Percentiles rank a stretch among this genome's conserved stretches.
phyloP scores from a whole-genome alignment of 1,140 invertebrate species.

The Delia radicum region DNA sequence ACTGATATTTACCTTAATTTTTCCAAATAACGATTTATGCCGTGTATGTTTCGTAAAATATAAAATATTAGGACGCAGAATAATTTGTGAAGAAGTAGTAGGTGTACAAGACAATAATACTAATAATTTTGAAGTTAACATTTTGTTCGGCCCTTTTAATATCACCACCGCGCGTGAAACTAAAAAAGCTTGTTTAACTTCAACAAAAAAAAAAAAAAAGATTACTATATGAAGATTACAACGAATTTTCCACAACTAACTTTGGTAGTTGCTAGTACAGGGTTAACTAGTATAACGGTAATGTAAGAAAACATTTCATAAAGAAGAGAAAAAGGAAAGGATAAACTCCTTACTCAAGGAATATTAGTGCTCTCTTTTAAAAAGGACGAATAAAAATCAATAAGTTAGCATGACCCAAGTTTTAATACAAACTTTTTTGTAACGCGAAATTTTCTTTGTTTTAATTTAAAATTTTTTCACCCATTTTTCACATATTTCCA shows the following conservation, averaged over 20 bases:
- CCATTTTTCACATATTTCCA: background rate
- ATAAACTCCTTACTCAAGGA: no score
- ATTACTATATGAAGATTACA: no score
- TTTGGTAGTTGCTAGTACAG: no score
- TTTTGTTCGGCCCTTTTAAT: no score
- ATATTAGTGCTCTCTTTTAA: background rate
- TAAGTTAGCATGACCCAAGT: background rate
- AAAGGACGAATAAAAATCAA: background rate
- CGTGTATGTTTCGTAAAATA: background rate
- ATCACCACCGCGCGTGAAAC: no score
- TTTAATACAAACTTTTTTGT: background rate
- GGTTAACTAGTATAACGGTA: no score
- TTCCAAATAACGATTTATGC: background rate
- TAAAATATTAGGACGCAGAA: background rate
- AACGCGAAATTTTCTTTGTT: background rate
- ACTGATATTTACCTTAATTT: background rate
- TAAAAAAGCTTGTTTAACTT: no score
- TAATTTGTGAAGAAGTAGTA: background rate
- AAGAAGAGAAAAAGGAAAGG: no score
- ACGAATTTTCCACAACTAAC: no score
- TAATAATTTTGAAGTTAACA: background rate
- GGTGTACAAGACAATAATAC: background rate
- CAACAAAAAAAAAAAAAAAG: no score
- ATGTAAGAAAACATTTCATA: no score
- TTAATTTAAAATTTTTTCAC: background rate